Evolutionary conservation across 2,113 vertebrate species (phyloP), one percentile per base, ranked within the genome.

Genomic region (Gobius niger): DNA sequence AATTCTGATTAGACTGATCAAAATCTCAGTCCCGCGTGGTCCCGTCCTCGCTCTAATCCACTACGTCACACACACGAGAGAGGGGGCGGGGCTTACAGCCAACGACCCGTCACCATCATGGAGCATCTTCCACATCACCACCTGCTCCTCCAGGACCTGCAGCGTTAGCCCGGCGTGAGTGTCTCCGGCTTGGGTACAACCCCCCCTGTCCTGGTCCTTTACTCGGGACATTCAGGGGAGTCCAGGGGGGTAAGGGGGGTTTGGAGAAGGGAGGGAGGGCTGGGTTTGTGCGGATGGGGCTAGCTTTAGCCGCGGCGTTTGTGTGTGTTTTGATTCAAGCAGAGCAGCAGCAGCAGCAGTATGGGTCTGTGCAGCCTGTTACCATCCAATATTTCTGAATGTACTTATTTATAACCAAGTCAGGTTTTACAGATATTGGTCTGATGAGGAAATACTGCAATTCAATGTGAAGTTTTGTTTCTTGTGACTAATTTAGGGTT

Each of bases 51-150:
- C 13, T 50, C 67, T 69, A 42, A 34, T 34, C 24, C 24, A 1
- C 3, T 34, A 34, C 24, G 24, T 34, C 24, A 63, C 76, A 71
- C 63, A 56, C 9, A 52, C 19, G 41, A 54, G 15, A 12, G 8
- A 9, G 54, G 34, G 63, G 57, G 42, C 44, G 62, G 46, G 47
- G 16, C n/a, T 49, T 7, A 12, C 64, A 11, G 44, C n/a, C 56
- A 4, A 73, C 79, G 60, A 59, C 79, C 24, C 24, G 65, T 61
- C 63, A 11, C 47, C 71, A 41, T 46, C 47, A 56, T 77, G 80
- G 80, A 85, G 61, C 77, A 68, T 50, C 69, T 68, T 85, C 83
- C 80, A 84, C 80, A 75, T 46, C 74, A 67, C 13, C 56, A 15
- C 56, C 56, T 41, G 34, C 34, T 59, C 56, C 34, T 59, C 56